Conservation (phyloP, 2,113 vertebrate species). For the Ranitomeya imitator region DNA sequence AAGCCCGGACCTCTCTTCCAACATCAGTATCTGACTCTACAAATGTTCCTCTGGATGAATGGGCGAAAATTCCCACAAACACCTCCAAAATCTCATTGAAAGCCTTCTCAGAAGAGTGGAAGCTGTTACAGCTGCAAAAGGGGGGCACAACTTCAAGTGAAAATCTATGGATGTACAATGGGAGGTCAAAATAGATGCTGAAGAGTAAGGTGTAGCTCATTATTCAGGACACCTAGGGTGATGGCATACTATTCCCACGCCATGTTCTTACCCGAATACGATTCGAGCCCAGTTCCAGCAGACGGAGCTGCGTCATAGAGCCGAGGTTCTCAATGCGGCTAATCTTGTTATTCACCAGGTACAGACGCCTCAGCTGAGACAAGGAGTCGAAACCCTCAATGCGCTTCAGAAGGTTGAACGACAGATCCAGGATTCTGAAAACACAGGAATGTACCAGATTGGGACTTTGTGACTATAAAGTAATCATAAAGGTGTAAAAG, state of each 20-base stretch:
- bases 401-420: constrained; percentile 92
- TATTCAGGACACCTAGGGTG: background rate
- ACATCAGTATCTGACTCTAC: no score
- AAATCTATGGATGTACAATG: no score
- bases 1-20: no score
- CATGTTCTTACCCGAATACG: constrained; percentile 86
- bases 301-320: constrained; percentile 80
- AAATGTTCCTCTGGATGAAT: no score
- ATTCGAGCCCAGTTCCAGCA: constrained; percentile 97
- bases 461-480: background rate
- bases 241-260: background rate
- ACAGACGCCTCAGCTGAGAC: constrained; percentile 87
- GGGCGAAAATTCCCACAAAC: no score
- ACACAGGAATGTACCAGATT: background rate
- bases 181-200: no score
- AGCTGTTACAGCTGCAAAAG: no score
- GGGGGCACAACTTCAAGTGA: no score
- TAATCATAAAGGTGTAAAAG: background rate
- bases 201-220: no score
- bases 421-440: constrained; percentile 88
- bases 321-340: constrained; percentile 85
- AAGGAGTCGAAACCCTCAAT: constrained; percentile 89
- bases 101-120: no score
- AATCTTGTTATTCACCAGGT: constrained; percentile 97
- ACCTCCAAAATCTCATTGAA: no score